phyloP scores from a whole-genome alignment of 2,888 invertebrate genomes.

The Apocheima hispidaria region DNA sequence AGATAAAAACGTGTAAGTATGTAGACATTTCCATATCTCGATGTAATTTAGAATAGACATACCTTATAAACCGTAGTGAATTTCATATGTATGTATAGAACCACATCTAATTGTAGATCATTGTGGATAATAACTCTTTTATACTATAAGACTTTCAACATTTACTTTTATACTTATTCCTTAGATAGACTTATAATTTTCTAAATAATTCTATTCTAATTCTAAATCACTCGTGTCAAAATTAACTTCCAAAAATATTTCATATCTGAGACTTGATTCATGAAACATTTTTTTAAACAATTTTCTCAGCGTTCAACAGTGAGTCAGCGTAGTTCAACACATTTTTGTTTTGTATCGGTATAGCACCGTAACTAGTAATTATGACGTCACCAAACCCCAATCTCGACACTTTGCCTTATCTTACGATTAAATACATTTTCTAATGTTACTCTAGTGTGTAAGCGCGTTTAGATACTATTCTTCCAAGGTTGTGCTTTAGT shows the following conservation, averaged over 20 bases:
- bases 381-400: constrained; percentile 74
- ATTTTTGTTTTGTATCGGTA: not conserved
- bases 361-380: constrained; percentile 50
- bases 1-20: constrained; percentile 35
- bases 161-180: constrained; percentile 24
- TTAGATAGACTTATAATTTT: constrained; percentile 24
- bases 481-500: constrained; percentile 86
- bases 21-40: constrained; percentile 43
- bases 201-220: constrained; percentile 40
- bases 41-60: constrained; percentile 25
- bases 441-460: constrained; percentile 79
- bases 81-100: constrained; percentile 31
- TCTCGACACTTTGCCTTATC: constrained; percentile 83
- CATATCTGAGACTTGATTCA: not conserved
- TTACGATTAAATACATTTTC: constrained; percentile 73
- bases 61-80: constrained; percentile 15
- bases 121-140: constrained; percentile 30
- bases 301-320: not conserved
- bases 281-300: not conserved
- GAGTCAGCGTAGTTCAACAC: not conserved
- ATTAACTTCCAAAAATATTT: constrained; percentile 23
- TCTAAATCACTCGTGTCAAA: constrained; percentile 41
- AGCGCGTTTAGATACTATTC: constrained; percentile 84
- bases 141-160: constrained; percentile 27
- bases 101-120: constrained; percentile 22